These are phyloP conservation scores for Agrochola litura DNA, from an alignment of 2,888 invertebrate genomes.

Conservation along the genomic window DNA sequence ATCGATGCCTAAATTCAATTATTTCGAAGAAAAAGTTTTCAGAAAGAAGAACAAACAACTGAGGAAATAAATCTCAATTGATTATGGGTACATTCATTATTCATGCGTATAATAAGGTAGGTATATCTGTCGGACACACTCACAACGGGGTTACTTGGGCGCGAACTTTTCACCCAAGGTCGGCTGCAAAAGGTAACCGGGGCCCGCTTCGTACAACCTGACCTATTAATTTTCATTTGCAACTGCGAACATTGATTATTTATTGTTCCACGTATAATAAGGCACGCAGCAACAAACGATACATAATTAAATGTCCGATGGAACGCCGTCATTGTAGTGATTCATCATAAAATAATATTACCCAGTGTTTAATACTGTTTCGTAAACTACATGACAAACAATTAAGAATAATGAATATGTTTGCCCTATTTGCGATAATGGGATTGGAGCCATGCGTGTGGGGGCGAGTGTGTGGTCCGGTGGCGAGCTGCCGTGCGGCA, in stretches of 20 bases:
- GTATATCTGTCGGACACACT: constrained; percentile 39
- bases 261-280: constrained; percentile 72
- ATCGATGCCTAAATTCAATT: constrained; percentile 34
- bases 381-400: constrained; percentile 76
- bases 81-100: constrained; percentile 42
- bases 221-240: constrained; percentile 77
- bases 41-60: constrained; percentile 31
- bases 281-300: constrained; percentile 63
- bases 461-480: constrained; percentile 22
- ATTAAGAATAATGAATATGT: constrained; percentile 80
- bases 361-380: constrained; percentile 72
- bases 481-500: constrained; percentile 9
- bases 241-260: constrained; percentile 73
- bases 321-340: constrained; percentile 70
- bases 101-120: constrained; percentile 27
- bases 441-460: constrained; percentile 69
- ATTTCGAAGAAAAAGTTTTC: constrained; percentile 16
- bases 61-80: constrained; percentile 56
- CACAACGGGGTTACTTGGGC: constrained; percentile 57
- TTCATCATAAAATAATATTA: constrained; percentile 73
- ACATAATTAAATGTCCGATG: constrained; percentile 75
- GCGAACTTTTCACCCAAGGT: constrained; percentile 66
- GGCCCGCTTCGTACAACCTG: constrained; percentile 51
- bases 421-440: constrained; percentile 74
- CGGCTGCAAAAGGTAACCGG: constrained; percentile 58